These are phyloP conservation scores for Lasioglossum malachurum DNA, from an alignment of 2,888 invertebrate genomes.

Conservation along the genomic window DNA sequence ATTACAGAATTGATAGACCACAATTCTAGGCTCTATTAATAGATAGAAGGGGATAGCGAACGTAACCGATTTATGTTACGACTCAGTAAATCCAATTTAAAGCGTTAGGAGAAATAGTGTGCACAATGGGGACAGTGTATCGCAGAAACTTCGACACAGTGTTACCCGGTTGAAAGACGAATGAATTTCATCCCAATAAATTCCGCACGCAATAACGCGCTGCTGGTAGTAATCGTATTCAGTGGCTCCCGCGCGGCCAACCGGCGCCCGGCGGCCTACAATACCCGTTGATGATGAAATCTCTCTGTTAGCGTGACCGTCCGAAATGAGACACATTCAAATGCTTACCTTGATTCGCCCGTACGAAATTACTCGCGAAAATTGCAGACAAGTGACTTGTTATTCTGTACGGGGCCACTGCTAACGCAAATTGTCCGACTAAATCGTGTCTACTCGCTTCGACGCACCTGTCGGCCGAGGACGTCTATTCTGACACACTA, in stretches of 20 bases:
- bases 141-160: background rate
- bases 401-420: slow-evolving; percentile 29
- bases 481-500: slow-evolving; percentile 10
- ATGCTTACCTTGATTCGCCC: slow-evolving; percentile 64
- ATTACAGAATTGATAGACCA: background rate
- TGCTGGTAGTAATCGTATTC: slow-evolving; percentile 71
- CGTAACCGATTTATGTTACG: background rate
- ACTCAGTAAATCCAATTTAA: background rate
- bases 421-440: slow-evolving; percentile 20
- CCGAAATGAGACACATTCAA: slow-evolving; percentile 67
- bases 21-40: background rate
- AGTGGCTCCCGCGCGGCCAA: slow-evolving; percentile 47
- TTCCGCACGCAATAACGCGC: slow-evolving; percentile 69
- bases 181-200: slow-evolving; percentile 63
- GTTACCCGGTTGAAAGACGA: slow-evolving; percentile 36
- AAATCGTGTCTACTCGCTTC: background rate
- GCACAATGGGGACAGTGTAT: background rate
- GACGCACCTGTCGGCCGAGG: background rate
- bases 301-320: slow-evolving; percentile 56
- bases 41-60: background rate
- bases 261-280: slow-evolving; percentile 45
- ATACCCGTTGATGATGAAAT: slow-evolving; percentile 68
- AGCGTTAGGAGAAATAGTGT: slow-evolving; percentile 4
- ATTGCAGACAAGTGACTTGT: slow-evolving; percentile 57
- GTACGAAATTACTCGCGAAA: slow-evolving; percentile 60